Percentiles rank a stretch among this genome's conserved stretches.
Conservation (phyloP, 2,113 vertebrate species). For the Turnix velox region DNA sequence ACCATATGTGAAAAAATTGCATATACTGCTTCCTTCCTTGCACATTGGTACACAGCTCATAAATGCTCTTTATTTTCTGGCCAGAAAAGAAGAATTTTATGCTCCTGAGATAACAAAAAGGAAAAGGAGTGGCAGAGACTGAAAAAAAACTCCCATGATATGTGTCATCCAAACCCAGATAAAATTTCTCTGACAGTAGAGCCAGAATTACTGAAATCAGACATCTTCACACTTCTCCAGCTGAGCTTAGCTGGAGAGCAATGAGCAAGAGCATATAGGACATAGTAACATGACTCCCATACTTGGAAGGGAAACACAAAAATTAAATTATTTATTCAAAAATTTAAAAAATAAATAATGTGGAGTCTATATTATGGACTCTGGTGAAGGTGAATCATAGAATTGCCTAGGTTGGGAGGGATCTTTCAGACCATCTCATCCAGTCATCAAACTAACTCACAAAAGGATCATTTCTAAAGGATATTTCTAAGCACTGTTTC, state of each 20-base stretch:
- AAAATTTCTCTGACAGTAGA: background rate
- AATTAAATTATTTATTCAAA: background rate
- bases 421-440: no score
- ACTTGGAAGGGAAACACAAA: background rate
- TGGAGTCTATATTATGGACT: fast-evolving
- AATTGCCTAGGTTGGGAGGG: no score
- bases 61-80: background rate
- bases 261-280: no score
- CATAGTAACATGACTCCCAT: background rate
- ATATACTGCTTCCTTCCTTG: background rate
- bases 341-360: background rate
- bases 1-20: background rate
- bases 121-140: constrained; percentile 38
- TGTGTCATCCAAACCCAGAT: constrained; percentile 11
- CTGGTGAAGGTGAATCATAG: background rate
- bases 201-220: background rate
- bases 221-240: background rate
- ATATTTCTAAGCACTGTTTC: no score
- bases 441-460: no score
- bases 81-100: constrained; percentile 8
- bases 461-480: no score
- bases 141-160: constrained; percentile 1
- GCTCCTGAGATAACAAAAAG: constrained; percentile 11
- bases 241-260: background rate
- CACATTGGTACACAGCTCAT: fast-evolving